Conservation (phyloP, 2,113 vertebrate genomes). For the Oxygymnocypris stewartii region DNA sequence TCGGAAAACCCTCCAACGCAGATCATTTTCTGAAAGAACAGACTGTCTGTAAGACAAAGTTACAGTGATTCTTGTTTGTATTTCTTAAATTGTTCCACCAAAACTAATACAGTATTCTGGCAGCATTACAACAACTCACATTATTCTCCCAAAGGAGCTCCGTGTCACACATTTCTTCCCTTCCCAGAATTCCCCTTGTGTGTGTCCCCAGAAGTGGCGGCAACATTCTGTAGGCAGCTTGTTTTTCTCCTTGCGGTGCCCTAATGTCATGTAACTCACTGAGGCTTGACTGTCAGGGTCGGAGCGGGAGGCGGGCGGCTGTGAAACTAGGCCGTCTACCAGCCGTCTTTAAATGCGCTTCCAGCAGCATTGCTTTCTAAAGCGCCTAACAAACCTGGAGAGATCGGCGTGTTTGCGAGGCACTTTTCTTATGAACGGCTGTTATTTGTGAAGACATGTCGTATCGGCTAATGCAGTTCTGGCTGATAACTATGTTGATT, state of each 20-base stretch:
- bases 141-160: slow-evolving; percentile 5
- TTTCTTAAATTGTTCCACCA: background rate
- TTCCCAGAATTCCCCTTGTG: slow-evolving; percentile 21
- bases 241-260: slow-evolving; percentile 24
- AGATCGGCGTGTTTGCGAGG: background rate
- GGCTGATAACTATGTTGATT: slow-evolving; percentile 10
- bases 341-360: slow-evolving; percentile 32
- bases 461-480: background rate
- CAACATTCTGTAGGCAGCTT: slow-evolving; percentile 37
- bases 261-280: slow-evolving; percentile 26
- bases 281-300: slow-evolving; percentile 31
- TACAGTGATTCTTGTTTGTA: background rate
- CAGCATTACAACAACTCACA: slow-evolving; percentile 2
- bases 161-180: slow-evolving; percentile 30
- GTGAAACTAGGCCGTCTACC: slow-evolving; percentile 44
- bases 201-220: slow-evolving; percentile 21
- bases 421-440: slow-evolving; percentile 3
- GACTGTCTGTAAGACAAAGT: background rate
- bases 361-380: slow-evolving; percentile 19
- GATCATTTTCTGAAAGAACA: background rate
- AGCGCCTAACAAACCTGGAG: background rate
- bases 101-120: slow-evolving; percentile 10
- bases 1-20: background rate
- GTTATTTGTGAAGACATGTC: slow-evolving; percentile 10
- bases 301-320: slow-evolving; percentile 20